These are phyloP conservation scores for Myoxocephalus aenaeus DNA, from an alignment of 2,797 vertebrate genomes.

Conservation along the genomic window DNA sequence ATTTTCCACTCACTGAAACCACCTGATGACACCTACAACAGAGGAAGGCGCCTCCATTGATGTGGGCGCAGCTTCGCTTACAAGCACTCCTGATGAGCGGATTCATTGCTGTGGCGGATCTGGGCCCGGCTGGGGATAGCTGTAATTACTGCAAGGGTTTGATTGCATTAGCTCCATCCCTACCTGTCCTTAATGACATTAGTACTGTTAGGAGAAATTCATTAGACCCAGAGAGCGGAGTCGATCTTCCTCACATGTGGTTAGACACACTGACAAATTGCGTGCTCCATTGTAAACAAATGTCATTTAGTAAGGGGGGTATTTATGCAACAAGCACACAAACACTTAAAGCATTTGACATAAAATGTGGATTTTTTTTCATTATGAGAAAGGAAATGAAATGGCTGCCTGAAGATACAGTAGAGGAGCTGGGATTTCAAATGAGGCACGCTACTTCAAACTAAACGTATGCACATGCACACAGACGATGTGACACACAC, in stretches of 20 bases:
- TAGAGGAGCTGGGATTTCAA: conserved; percentile 10
- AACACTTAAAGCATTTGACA: conserved; percentile 8
- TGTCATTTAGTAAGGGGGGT: conserved; percentile 7
- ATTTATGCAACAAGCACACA: conserved; percentile 23
- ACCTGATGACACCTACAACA: conserved; percentile 9
- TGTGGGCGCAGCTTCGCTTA: not conserved
- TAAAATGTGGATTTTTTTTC: not conserved
- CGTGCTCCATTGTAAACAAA: conserved; percentile 42
- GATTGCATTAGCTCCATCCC: conserved; percentile 63
- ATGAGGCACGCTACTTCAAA: not conserved
- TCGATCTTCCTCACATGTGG: conserved; percentile 34
- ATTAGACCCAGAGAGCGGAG: conserved; percentile 56
- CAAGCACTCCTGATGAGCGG: conserved; percentile 36
- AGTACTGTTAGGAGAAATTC: conserved; percentile 67
- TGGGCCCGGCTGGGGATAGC: conserved; percentile 16
- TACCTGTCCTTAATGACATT: conserved; percentile 72
- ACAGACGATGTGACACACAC: not conserved
- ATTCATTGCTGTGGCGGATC: conserved; percentile 22
- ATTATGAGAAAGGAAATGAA: not conserved
- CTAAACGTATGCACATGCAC: not conserved
- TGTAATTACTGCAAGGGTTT: conserved; percentile 59
- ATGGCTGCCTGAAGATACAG: not conserved
- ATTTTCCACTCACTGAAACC: not conserved
- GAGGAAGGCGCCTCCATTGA: not conserved
- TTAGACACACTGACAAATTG: conserved; percentile 57